These are phyloP conservation scores for Eidolon helvum DNA, from an alignment of 2,113 vertebrate species.

Conservation along the genomic window DNA sequence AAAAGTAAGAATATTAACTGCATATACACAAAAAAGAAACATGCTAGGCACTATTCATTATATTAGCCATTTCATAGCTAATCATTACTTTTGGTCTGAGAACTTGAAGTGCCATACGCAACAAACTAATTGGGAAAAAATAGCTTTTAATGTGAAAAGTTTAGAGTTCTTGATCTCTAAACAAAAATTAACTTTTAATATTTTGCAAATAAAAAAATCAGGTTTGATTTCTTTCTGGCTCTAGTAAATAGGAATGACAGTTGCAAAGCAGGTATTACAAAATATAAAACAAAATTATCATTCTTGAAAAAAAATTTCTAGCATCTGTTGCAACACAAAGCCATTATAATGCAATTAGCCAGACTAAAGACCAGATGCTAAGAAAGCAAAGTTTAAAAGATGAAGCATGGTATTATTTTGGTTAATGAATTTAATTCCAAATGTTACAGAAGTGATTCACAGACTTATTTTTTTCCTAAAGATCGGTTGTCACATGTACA, in stretches of 20 bases:
- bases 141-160: neutral
- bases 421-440: constrained; percentile 74
- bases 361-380: constrained; percentile 80
- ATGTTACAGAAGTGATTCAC: constrained; percentile 53
- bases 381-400: constrained; percentile 78
- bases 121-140: neutral
- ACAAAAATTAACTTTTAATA: constrained; percentile 6
- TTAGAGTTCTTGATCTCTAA: neutral
- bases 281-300: constrained; percentile 56
- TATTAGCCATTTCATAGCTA: neutral
- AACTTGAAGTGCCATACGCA: neutral
- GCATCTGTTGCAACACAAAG: constrained; percentile 79
- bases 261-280: constrained; percentile 67
- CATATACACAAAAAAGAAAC: constrained; percentile 56
- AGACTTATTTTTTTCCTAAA: neutral
- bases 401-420: constrained; percentile 65
- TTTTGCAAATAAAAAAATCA: constrained; percentile 60
- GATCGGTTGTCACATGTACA: constrained; percentile 39
- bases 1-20: constrained; percentile 46
- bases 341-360: constrained; percentile 82
- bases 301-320: constrained; percentile 60
- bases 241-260: constrained; percentile 47
- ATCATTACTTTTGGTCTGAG: constrained; percentile 9
- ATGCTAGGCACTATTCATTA: neutral
- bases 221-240: neutral